Conservation (phyloP, 1,140 invertebrate species). For the Drosophila melanica region DNA sequence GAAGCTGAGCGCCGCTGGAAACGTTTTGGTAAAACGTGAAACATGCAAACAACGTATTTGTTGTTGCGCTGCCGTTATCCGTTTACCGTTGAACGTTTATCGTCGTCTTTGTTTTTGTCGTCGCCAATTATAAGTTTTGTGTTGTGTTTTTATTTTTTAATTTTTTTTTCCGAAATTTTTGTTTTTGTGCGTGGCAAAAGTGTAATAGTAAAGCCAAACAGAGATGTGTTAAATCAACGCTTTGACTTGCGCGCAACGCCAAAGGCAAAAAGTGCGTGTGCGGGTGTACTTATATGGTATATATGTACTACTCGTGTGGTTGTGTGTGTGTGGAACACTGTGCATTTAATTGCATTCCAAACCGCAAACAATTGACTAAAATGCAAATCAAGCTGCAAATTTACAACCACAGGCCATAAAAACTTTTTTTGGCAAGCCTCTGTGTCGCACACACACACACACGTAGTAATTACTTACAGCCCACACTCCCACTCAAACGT, state of each 20-base stretch:
- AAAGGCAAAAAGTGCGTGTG: constrained; percentile 15
- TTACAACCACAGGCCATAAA: constrained; percentile 12
- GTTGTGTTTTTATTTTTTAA: constrained; percentile 1
- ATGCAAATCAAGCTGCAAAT: constrained; percentile 28
- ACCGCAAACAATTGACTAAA: constrained; percentile 27
- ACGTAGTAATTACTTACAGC: not conserved
- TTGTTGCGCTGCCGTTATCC: constrained; percentile 36
- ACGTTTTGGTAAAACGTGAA: constrained; percentile 51
- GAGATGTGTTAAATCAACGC: constrained; percentile 1
- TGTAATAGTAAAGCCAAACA: constrained; percentile 1
- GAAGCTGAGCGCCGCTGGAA: constrained; percentile 30
- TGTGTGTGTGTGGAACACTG: constrained; percentile 4
- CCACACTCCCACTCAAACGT: not conserved
- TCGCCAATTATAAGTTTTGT: not conserved
- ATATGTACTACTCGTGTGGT: constrained; percentile 1
- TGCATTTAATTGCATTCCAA: constrained; percentile 14
- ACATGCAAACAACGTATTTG: constrained; percentile 39
- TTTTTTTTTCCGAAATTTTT: constrained; percentile 12
- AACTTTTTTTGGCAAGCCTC: constrained; percentile 23
- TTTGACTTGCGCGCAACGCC: constrained; percentile 29
- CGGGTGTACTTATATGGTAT: not conserved
- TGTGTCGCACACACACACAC: not conserved
- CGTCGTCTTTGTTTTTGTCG: constrained; percentile 3
- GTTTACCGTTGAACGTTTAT: constrained; percentile 29
- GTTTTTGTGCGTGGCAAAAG: not conserved